phyloP scores from a whole-genome alignment of 1,140 invertebrate genomes.

The Drosophila repleta region DNA sequence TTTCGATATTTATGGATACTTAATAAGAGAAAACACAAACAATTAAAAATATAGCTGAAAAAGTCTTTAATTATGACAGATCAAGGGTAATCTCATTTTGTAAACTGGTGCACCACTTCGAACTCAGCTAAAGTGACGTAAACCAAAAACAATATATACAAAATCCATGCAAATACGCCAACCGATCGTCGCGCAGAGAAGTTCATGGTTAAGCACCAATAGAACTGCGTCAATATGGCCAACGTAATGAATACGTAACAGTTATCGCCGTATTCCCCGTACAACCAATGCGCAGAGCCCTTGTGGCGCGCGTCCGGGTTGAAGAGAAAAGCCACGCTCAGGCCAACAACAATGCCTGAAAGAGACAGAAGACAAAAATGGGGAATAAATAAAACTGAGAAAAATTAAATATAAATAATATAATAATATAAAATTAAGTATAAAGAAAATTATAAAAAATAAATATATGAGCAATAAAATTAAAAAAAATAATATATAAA shows the following conservation, averaged over 20 bases:
- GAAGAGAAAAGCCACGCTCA: constrained; percentile 17
- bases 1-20: not conserved
- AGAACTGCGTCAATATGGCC: constrained; percentile 20
- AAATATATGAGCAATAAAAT: too few relatives aligned
- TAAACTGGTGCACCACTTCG: constrained; percentile 31
- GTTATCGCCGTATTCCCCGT: constrained; percentile 41
- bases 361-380: too few relatives aligned
- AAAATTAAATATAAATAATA: too few relatives aligned
- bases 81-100: not conserved
- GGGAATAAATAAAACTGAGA: not conserved
- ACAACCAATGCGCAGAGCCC: constrained; percentile 15
- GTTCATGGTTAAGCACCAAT: constrained; percentile 44
- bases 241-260: constrained; percentile 51
- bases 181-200: constrained; percentile 53
- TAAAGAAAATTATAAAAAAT: too few relatives aligned
- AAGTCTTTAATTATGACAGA: constrained; percentile 1
- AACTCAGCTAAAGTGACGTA: constrained; percentile 27
- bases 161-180: constrained; percentile 34
- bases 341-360: constrained; percentile 36
- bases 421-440: too few relatives aligned
- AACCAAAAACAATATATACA: constrained; percentile 37
- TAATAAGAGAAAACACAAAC: not conserved
- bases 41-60: not conserved
- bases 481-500: too few relatives aligned
- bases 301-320: not conserved